phyloP scores from a whole-genome alignment of 2,888 invertebrate genomes.

The Mythimna ferrago region DNA sequence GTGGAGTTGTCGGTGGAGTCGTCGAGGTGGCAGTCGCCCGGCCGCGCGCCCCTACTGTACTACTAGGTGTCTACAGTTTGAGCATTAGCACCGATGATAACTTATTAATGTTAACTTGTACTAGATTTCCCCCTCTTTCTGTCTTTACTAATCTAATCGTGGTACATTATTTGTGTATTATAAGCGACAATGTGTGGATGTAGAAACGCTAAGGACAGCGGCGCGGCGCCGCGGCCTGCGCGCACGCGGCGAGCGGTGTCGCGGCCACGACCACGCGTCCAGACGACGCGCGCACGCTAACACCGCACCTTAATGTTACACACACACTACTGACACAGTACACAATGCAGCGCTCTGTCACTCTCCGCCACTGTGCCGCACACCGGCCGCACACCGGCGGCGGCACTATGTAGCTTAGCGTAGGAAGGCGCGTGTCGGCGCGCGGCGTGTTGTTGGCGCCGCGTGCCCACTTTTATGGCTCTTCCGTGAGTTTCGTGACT shows the following conservation, averaged over 20 bases:
- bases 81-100: conserved; percentile 46
- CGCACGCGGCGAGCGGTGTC: conserved; percentile 13
- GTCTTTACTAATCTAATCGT: conserved; percentile 46
- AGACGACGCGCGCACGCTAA: conserved; percentile 49
- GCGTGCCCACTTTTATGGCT: conserved; percentile 41
- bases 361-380: background rate
- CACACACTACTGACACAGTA: conserved; percentile 2
- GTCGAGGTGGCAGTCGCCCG: conserved; percentile 53
- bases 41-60: conserved; percentile 31
- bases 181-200: conserved; percentile 23
- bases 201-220: conserved; percentile 43
- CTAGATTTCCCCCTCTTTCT: conserved; percentile 51
- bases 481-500: conserved; percentile 58
- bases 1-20: background rate
- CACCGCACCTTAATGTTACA: conserved; percentile 37
- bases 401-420: background rate
- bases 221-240: conserved; percentile 33
- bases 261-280: conserved; percentile 28
- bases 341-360: background rate
- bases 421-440: conserved; percentile 6
- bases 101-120: conserved; percentile 44
- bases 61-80: conserved; percentile 44
- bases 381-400: background rate
- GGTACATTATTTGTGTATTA: conserved; percentile 43
- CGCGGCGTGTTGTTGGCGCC: conserved; percentile 9